These are phyloP conservation scores for Thereuonema tuberculata DNA, from an alignment of 1,140 invertebrate genomes.

Conservation along the genomic window DNA sequence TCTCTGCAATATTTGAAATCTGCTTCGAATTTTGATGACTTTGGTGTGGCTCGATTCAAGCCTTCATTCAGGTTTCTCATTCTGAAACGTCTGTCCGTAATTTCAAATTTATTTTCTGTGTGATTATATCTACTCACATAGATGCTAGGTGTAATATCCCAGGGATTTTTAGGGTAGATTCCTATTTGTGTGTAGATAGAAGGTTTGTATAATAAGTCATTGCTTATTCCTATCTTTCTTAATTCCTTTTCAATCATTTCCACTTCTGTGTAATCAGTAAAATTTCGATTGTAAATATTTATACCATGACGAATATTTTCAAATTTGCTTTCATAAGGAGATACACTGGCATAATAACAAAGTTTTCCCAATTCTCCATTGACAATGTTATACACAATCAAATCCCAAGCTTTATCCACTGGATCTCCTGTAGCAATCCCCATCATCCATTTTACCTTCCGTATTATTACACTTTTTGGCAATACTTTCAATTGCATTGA, in stretches of 20 bases:
- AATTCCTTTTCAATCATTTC: background rate
- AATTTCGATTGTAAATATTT: background rate
- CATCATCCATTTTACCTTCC: background rate
- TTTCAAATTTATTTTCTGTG: background rate
- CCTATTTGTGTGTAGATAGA: background rate
- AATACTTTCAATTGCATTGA: background rate
- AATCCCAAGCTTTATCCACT: background rate
- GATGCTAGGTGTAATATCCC: background rate
- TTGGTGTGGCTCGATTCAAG: no score
- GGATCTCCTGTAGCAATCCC: background rate
- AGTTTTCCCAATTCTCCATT: background rate
- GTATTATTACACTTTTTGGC: background rate
- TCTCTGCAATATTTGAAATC: no score
- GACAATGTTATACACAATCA: background rate
- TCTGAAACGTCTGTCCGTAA: no score
- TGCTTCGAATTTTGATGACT: no score
- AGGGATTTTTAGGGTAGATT: background rate
- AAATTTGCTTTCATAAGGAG: background rate
- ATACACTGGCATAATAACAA: background rate
- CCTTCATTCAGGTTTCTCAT: no score
- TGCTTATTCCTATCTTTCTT: background rate
- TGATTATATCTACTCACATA: background rate
- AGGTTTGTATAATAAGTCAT: background rate
- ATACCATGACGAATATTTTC: background rate
- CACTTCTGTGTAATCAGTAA: background rate